phyloP scores from a whole-genome alignment of 2,888 invertebrate species.

The Litoditis marina region DNA sequence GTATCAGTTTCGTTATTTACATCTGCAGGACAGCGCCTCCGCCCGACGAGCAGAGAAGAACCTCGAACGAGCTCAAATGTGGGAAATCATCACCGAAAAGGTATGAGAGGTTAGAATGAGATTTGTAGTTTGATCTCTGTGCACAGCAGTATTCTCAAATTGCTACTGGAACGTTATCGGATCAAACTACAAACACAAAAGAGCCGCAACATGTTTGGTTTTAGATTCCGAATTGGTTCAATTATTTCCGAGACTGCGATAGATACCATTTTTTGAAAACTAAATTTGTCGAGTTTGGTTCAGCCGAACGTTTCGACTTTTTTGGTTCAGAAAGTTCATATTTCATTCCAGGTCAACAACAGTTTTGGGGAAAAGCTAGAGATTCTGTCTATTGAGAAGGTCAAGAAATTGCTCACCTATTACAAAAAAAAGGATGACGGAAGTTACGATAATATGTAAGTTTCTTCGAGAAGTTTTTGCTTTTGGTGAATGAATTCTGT shows the following conservation, averaged over 20 bases:
- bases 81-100: constrained; percentile 20
- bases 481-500: background rate
- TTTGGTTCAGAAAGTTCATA: too few relatives aligned
- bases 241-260: too few relatives aligned
- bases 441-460: constrained; percentile 24
- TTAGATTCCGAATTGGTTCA: too few relatives aligned
- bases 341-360: constrained; percentile 21
- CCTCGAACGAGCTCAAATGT: constrained; percentile 20
- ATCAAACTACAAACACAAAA: too few relatives aligned
- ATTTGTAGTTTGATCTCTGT: too few relatives aligned
- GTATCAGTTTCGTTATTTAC: too few relatives aligned
- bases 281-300: background rate
- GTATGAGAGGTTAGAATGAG: too few relatives aligned
- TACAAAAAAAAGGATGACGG: constrained; percentile 33
- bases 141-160: too few relatives aligned
- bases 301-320: too few relatives aligned
- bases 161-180: too few relatives aligned
- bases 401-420: constrained; percentile 29
- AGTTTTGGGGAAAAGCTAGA: constrained; percentile 21
- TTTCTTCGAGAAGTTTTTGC: background rate
- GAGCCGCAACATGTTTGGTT: too few relatives aligned
- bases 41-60: constrained; percentile 21
- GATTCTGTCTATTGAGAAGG: constrained; percentile 17
- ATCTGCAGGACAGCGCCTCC: constrained; percentile 7
- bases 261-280: background rate